Percentiles rank a stretch among this genome's conserved stretches.
Evolutionary conservation across 2,797 vertebrate species (phyloP).

Genomic region (Hirundo rustica): DNA sequence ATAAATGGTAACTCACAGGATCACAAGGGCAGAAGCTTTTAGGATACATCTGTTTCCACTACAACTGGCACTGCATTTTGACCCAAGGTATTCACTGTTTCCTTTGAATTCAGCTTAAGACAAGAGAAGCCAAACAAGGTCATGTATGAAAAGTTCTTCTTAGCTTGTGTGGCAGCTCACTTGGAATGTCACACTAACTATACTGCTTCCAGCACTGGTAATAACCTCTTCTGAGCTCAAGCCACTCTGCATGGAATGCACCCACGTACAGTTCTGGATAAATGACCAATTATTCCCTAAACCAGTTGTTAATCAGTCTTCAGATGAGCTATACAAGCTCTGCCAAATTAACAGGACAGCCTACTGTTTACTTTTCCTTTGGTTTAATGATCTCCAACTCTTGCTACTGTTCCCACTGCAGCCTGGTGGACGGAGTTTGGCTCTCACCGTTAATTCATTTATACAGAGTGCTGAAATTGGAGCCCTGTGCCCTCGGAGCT

Average conservation of each 20-base stretch:
- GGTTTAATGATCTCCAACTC: neutral
- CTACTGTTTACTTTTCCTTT: neutral
- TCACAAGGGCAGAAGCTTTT: neutral
- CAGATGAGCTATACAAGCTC: neutral
- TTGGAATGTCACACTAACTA: neutral
- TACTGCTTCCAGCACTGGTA: neutral
- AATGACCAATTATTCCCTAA: neutral
- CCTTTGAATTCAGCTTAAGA: neutral
- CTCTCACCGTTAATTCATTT: slow-evolving; percentile 89
- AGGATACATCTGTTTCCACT: neutral
- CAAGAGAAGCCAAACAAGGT: neutral
- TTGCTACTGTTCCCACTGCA: neutral
- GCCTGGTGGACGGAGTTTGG: accelerated
- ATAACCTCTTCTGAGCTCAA: neutral
- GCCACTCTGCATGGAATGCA: neutral
- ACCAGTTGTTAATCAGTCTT: neutral
- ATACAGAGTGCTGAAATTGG: slow-evolving; percentile 96
- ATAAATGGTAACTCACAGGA: neutral
- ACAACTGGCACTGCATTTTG: neutral
- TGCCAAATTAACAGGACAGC: neutral
- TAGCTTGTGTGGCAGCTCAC: neutral
- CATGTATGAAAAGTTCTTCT: neutral
- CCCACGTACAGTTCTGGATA: accelerated
- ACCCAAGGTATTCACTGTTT: neutral
- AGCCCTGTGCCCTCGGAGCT: slow-evolving; percentile 93